Evolutionary conservation across 2,888 invertebrate species (phyloP).

Genomic region (Parnassius smintheus): DNA sequence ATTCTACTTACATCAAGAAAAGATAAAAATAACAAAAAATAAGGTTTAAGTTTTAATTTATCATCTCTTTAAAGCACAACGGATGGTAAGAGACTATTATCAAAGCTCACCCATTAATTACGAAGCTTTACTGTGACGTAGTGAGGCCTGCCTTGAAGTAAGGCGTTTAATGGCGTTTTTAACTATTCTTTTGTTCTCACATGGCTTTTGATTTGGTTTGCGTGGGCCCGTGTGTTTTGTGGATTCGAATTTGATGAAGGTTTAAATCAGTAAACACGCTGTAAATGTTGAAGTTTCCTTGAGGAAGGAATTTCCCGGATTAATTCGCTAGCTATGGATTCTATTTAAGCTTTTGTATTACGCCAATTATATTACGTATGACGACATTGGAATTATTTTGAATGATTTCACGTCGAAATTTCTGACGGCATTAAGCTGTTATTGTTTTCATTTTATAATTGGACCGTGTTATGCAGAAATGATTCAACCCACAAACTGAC

Average conservation of each 20-base stretch:
- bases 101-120: slow-evolving; percentile 4
- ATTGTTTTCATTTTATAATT: no score
- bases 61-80: no score
- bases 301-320: slow-evolving; percentile 11
- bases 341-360: slow-evolving; percentile 20
- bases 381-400: slow-evolving; percentile 21
- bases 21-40: no score
- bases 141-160: slow-evolving; percentile 16
- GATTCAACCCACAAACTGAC: no score
- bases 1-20: no score
- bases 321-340: slow-evolving; percentile 16
- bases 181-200: slow-evolving; percentile 44
- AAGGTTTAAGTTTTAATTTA: no score
- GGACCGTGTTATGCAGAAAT: no score
- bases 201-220: slow-evolving; percentile 44
- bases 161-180: slow-evolving; percentile 41
- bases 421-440: no score
- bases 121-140: slow-evolving; percentile 12
- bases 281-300: slow-evolving; percentile 22
- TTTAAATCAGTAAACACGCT: slow-evolving; percentile 19
- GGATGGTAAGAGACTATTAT: background rate
- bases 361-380: slow-evolving; percentile 11
- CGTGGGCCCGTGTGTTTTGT: slow-evolving; percentile 30
- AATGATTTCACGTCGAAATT: slow-evolving; percentile 4
- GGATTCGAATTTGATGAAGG: slow-evolving; percentile 29